Percentiles rank a stretch among this genome's conserved stretches.
phyloP scores from a whole-genome alignment of 2,113 vertebrate species.

The Coracopsis vasa region DNA sequence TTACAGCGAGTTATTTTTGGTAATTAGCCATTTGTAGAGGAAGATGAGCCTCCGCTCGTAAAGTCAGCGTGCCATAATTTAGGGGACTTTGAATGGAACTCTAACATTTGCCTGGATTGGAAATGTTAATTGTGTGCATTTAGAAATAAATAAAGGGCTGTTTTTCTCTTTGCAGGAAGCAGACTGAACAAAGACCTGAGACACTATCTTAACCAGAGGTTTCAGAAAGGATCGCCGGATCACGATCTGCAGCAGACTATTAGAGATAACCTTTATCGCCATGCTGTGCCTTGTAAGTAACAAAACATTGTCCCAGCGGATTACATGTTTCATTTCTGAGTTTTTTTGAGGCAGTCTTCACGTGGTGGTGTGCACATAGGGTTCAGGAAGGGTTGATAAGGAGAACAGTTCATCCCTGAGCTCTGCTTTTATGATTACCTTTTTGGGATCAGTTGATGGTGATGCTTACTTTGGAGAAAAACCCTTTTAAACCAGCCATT shows the following conservation, averaged over 20 bases:
- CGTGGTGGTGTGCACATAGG: not conserved
- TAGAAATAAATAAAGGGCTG: conserved; percentile 48
- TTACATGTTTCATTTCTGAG: accelerated
- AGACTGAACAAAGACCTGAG: conserved; percentile 95
- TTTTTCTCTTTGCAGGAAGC: conserved; percentile 80
- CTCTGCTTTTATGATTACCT: not conserved
- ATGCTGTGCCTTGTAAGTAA: conserved; percentile 99
- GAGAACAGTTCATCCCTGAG: not conserved
- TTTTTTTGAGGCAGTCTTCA: not conserved
- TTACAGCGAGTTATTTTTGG: conserved; percentile 60
- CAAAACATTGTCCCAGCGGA: not conserved
- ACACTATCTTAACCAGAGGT: conserved; percentile 93
- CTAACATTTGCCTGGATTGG: conserved; percentile 8
- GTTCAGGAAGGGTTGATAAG: not conserved
- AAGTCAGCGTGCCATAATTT: conserved; percentile 51
- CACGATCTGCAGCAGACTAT: conserved; percentile 96
- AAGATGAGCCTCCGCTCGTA: conserved; percentile 40
- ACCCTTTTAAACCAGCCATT: not conserved
- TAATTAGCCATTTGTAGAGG: conserved; percentile 64
- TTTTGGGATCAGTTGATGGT: not conserved
- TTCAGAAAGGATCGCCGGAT: conserved; percentile 94
- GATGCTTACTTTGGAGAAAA: not conserved
- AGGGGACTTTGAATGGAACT: conserved; percentile 40
- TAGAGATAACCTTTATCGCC: conserved; percentile 95
- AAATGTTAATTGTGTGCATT: not conserved